phyloP scores from a whole-genome alignment of 2,888 invertebrate species.

The Nomada fucata region DNA sequence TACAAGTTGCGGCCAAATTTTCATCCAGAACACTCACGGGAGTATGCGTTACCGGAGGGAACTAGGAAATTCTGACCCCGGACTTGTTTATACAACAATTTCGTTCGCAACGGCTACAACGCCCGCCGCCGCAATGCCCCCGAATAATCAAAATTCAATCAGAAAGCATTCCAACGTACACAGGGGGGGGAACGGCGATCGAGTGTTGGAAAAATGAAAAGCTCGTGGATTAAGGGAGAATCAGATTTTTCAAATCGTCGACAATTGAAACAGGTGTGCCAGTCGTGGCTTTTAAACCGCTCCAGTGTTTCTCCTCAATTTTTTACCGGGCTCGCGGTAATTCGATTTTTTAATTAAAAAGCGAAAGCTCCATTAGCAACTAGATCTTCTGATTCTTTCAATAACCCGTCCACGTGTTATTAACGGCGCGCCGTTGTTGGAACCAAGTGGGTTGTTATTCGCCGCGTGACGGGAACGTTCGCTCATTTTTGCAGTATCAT shows the following conservation, averaged over 20 bases:
- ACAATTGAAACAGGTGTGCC: no score
- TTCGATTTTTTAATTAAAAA: not conserved
- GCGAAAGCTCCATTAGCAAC: conserved; percentile 1
- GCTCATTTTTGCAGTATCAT: conserved; percentile 37
- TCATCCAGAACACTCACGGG: conserved; percentile 42
- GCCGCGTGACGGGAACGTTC: conserved; percentile 27
- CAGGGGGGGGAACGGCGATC: conserved; percentile 1
- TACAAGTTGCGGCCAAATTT: conserved; percentile 43
- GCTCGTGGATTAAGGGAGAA: conserved; percentile 23
- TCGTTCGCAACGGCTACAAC: conserved; percentile 22
- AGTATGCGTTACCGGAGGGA: conserved; percentile 32
- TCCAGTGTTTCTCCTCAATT: not conserved
- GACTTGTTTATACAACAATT: conserved; percentile 51
- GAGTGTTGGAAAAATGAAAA: conserved; percentile 14
- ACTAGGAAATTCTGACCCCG: conserved; percentile 38
- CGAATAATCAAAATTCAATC: conserved; percentile 69
- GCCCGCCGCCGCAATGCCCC: conserved; percentile 39
- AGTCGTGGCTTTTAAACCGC: not conserved
- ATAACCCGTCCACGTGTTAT: not conserved
- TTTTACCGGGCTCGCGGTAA: not conserved
- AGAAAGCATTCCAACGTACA: conserved; percentile 48
- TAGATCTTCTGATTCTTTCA: not conserved
- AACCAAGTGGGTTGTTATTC: not conserved
- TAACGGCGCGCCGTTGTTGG: not conserved
- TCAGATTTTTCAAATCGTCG: conserved; percentile 8